Evolutionary conservation across 1,140 invertebrate genomes (phyloP).

Genomic region (Pseudomyrmex sp.): DNA sequence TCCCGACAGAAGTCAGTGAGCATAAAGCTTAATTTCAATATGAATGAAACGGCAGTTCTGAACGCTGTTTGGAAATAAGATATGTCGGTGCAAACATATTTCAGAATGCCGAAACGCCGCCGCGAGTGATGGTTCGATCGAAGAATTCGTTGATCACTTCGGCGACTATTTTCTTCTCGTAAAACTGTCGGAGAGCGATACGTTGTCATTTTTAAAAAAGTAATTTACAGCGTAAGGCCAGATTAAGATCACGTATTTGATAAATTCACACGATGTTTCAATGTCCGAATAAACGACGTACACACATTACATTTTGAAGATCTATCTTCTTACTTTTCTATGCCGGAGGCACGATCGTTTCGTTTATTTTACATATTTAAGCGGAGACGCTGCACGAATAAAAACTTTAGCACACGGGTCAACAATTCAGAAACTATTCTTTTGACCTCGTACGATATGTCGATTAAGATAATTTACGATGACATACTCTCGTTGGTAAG

Average conservation of each 20-base stretch:
- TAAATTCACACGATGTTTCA: background rate
- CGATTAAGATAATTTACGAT: conserved; percentile 64
- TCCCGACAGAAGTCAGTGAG: conserved; percentile 33
- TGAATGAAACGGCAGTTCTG: conserved; percentile 26
- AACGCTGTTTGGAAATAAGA: conserved; percentile 41
- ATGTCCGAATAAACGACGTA: background rate
- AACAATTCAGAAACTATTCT: conserved; percentile 38
- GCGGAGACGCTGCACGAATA: background rate
- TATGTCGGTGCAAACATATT: conserved; percentile 34
- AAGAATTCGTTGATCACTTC: background rate
- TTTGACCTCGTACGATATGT: conserved; percentile 37
- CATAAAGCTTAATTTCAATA: conserved; percentile 51
- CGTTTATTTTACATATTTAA: too few species aligned
- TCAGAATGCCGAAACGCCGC: conserved; percentile 4
- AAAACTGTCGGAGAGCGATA: conserved; percentile 1
- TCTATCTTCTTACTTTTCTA: too few species aligned
- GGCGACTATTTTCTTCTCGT: background rate
- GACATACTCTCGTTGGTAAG: background rate
- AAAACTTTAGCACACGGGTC: background rate
- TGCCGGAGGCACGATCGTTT: too few species aligned
- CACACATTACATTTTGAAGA: background rate
- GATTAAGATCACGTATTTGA: background rate
- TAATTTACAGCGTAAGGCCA: background rate
- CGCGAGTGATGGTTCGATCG: conserved; percentile 27
- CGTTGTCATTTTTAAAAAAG: background rate